Percentiles rank a stretch among this genome's conserved stretches.
Evolutionary conservation across 2,113 vertebrate genomes (phyloP).

Genomic region (Nestor notabilis): DNA sequence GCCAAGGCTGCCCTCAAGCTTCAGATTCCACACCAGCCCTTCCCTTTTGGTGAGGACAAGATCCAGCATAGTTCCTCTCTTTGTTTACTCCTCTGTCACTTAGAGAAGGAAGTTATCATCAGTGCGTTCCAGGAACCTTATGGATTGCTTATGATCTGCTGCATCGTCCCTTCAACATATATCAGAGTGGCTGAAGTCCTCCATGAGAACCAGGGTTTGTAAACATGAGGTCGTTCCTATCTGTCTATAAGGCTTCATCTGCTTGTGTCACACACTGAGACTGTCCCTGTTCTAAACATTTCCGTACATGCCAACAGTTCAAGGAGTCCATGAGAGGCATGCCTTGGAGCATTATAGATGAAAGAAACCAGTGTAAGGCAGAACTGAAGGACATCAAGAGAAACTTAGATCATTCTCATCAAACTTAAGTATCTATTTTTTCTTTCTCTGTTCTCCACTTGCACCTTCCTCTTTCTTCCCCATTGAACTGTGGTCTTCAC

Average conservation of each 20-base stretch:
- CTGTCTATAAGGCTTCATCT: background rate
- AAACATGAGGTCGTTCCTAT: background rate
- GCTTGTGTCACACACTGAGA: fast-evolving
- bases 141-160: background rate
- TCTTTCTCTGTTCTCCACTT: background rate
- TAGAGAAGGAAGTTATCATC: background rate
- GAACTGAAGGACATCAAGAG: background rate
- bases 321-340: fast-evolving
- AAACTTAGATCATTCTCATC: background rate
- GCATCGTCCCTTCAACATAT: background rate
- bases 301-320: background rate
- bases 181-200: background rate
- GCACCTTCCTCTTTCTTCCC: background rate
- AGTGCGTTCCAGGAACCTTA: background rate
- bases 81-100: background rate
- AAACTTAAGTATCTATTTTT: background rate
- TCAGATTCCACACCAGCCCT: background rate
- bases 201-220: background rate
- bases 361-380: background rate
- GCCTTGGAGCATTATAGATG: background rate
- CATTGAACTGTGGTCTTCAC: background rate
- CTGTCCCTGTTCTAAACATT: background rate
- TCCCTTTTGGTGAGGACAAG: background rate
- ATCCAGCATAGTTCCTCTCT: background rate
- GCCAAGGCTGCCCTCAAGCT: background rate